Evolutionary conservation across 53 echinoderm and acorn worm genomes (phyloP).

Genomic region (Henricia sp.): DNA sequence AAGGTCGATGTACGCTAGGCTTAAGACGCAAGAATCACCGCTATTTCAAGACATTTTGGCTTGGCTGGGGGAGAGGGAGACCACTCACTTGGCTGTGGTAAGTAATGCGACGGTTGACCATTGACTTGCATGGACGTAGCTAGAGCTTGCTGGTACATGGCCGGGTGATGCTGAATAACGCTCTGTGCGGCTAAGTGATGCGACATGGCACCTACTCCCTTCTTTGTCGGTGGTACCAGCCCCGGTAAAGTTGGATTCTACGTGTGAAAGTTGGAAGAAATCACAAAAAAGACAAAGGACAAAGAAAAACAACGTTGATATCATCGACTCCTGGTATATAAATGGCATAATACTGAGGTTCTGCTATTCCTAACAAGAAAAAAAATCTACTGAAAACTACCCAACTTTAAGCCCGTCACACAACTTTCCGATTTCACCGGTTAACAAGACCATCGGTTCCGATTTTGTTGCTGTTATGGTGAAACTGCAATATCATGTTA

Average conservation of each 20-base stretch:
- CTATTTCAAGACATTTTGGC: too few relatives aligned
- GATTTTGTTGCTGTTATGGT: too few relatives aligned
- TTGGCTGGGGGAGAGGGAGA: neutral
- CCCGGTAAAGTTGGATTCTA: slow-evolving; percentile 52
- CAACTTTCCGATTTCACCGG: too few relatives aligned
- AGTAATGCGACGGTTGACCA: slow-evolving; percentile 38
- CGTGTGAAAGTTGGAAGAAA: neutral
- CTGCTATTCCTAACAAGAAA: too few relatives aligned
- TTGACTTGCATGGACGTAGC: slow-evolving; percentile 36
- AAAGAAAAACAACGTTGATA: slow-evolving; percentile 12
- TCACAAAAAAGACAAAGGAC: neutral
- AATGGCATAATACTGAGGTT: too few relatives aligned
- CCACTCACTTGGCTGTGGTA: slow-evolving; percentile 53
- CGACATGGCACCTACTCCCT: slow-evolving; percentile 43
- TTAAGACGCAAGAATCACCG: too few relatives aligned
- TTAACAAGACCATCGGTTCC: too few relatives aligned
- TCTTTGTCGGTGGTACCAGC: slow-evolving; percentile 62
- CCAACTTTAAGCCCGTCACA: too few relatives aligned
- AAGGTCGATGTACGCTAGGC: too few relatives aligned
- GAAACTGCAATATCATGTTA: too few relatives aligned
- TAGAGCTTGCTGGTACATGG: slow-evolving; percentile 50
- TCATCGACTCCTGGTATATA: too few relatives aligned
- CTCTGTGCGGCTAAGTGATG: slow-evolving; percentile 38
- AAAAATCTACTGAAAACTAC: too few relatives aligned
- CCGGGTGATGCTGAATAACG: slow-evolving; percentile 40